Evolutionary conservation across 30 jellyfish, hydroid and myxozoan genomes (phyloP).

Genomic region (Rhopilema esculentum): DNA sequence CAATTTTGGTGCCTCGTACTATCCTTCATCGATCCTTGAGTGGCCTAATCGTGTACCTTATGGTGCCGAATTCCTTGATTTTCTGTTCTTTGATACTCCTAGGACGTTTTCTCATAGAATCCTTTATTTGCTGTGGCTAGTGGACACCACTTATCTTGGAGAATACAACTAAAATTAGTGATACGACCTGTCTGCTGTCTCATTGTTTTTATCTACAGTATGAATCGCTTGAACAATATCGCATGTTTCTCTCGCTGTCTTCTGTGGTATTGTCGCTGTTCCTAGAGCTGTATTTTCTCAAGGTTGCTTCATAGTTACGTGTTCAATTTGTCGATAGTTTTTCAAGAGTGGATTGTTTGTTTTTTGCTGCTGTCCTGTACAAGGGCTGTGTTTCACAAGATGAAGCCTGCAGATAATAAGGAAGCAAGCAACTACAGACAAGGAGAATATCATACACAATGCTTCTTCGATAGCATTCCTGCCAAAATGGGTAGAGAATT

Average conservation of each 20-base stretch:
- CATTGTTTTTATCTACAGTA: neutral
- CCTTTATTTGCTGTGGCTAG: neutral
- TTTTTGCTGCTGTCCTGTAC: neutral
- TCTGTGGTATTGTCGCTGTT: neutral
- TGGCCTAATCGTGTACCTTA: no score
- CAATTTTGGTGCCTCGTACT: neutral
- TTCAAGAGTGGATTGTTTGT: no score
- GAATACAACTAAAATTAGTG: neutral
- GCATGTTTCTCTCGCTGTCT: neutral
- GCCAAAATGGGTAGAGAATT: slow-evolving; percentile 69
- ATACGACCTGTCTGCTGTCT: neutral
- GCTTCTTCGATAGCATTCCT: slow-evolving; percentile 23
- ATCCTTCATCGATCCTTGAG: no score
- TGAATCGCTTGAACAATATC: neutral
- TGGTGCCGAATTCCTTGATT: no score
- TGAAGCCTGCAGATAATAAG: neutral
- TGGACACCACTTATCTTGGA: neutral
- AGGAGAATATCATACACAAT: neutral
- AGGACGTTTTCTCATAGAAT: neutral
- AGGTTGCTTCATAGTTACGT: neutral
- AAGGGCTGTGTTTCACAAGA: neutral
- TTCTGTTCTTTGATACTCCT: no score
- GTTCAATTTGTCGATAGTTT: neutral
- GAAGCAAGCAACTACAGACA: neutral
- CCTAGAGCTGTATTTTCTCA: neutral